phyloP scores from a whole-genome alignment of 2,113 vertebrate genomes.

The Leptobrachium ailaonicum region DNA sequence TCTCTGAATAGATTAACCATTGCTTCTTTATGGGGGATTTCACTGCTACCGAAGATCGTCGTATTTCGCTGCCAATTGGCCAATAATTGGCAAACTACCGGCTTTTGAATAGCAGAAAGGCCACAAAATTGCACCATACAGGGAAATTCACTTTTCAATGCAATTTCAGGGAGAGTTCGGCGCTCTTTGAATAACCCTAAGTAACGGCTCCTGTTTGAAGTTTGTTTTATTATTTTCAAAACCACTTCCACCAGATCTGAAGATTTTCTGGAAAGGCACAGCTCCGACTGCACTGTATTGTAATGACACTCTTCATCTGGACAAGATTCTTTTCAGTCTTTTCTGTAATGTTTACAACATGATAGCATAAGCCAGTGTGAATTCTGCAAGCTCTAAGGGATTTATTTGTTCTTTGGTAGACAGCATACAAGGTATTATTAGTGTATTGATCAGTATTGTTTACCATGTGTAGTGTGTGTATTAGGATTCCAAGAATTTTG shows the following conservation, averaged over 20 bases:
- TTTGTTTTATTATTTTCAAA: neutral
- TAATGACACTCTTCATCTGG: conserved; percentile 1
- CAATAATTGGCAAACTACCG: no score
- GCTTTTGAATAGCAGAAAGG: no score
- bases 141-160: no score
- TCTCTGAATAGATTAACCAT: no score
- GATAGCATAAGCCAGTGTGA: neutral
- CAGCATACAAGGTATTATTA: neutral
- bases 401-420: neutral
- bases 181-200: neutral
- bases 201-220: neutral
- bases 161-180: no score
- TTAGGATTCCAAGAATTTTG: no score
- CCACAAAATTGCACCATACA: no score
- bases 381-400: neutral
- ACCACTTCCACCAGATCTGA: neutral
- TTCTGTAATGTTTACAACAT: neutral
- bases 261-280: neutral
- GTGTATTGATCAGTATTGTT: neutral
- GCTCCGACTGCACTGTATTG: neutral
- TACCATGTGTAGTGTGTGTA: no score
- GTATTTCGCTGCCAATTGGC: no score
- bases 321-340: neutral
- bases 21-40: no score
- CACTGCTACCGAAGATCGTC: no score